phyloP scores from a whole-genome alignment of 2,888 invertebrate species.

The Hypomecis atomaria region DNA sequence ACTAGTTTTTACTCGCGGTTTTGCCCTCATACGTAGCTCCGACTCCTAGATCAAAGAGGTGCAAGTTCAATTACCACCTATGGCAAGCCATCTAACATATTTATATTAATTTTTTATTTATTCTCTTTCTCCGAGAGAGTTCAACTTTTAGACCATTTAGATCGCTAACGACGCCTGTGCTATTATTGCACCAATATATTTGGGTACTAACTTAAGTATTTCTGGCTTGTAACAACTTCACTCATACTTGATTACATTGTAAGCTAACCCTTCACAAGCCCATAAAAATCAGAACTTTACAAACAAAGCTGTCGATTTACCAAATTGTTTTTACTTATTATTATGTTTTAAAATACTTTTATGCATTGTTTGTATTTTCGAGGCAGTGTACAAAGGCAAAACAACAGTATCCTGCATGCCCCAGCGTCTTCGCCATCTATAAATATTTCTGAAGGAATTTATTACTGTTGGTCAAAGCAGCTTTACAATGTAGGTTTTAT shows the following conservation, averaged over 20 bases:
- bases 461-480: constrained; percentile 27
- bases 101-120: too few relatives aligned
- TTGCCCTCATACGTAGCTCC: too few relatives aligned
- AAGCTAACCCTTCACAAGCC: background rate
- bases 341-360: constrained; percentile 1
- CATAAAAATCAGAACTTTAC: too few relatives aligned
- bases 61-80: too few relatives aligned
- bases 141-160: too few relatives aligned
- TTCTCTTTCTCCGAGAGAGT: too few relatives aligned
- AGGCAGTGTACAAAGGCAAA: constrained; percentile 20
- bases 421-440: constrained; percentile 31
- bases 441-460: constrained; percentile 42
- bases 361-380: constrained; percentile 13
- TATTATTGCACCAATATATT: too few relatives aligned
- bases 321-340: background rate
- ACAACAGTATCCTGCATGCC: constrained; percentile 36
- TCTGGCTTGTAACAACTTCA: background rate
- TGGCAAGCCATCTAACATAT: too few relatives aligned
- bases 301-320: too few relatives aligned
- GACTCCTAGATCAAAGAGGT: too few relatives aligned
- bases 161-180: too few relatives aligned
- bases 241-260: constrained; percentile 4
- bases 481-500: constrained; percentile 35
- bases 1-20: too few relatives aligned
- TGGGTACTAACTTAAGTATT: background rate